Base-by-base conservation (phyloP, 2,888 invertebrate species). In the Marasmarcha lunaedactyla region DNA sequence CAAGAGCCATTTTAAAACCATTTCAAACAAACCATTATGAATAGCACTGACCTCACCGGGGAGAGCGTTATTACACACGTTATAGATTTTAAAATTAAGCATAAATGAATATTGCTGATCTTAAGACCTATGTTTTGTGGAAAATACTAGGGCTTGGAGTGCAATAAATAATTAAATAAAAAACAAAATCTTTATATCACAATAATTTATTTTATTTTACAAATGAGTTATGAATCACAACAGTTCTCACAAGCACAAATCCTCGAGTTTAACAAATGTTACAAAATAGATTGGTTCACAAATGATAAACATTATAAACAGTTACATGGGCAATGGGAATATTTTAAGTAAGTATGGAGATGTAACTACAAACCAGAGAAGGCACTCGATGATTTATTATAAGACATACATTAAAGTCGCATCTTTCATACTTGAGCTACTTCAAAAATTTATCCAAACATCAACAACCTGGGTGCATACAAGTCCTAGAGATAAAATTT, bases 161-260 rank as follows among this genome's bases (percentile, higher is more conserved):
- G n/a, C n/a, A n/a, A n/a, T n/a, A n/a, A n/a, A n/a, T n/a, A n/a
- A n/a, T n/a, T n/a, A n/a, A 20, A 41, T 43, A 50, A 53, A 47
- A 58, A 57, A 52, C 47, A 49, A 51, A 44, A 52, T 44, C 55
- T 56, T 70, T 81, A 65, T 84, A 84, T 84, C 84, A 83, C 84
- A 84, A 84, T 84, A 84, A 84, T 84, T 84, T 83, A 84, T 84
- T 84, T 77, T 30, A 30, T 30, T 34, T 79, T 79, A 84, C 83
- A 83, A 83, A 76, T 71, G 72, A 76, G 70, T 73, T 69, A 76
- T 67, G 68, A 71, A 70, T 77, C 77, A 78, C 76, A 76, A 76
- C 72, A 76, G 70, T 66, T 76, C 69, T 70, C 68, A 71, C 69
- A 71, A 59, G 68, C 62, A 63, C 49, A 55, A 59, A 63, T 63